These are phyloP conservation scores for Acromyrmex heyeri DNA, from an alignment of 1,140 invertebrate genomes.

Conservation along the genomic window DNA sequence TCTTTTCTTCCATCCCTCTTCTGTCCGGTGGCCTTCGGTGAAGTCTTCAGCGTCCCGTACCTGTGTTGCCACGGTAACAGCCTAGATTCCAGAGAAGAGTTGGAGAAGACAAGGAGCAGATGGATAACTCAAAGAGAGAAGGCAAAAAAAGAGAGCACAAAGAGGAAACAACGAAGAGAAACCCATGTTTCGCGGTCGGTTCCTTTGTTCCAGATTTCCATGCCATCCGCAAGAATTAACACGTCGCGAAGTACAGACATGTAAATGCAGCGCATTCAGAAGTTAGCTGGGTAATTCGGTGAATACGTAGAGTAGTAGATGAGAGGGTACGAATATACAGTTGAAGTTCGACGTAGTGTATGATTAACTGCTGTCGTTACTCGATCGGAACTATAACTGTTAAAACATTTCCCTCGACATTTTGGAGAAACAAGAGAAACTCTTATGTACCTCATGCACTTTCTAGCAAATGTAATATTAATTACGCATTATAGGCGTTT, in stretches of 20 bases:
- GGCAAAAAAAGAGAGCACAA: neutral
- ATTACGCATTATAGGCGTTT: neutral
- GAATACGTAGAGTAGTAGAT: neutral
- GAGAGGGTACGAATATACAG: neutral
- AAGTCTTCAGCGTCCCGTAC: constrained; percentile 34
- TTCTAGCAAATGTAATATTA: neutral
- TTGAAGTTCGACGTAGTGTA: constrained; percentile 16
- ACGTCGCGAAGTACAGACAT: constrained; percentile 2
- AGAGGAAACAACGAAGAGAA: neutral
- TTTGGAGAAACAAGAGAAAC: neutral
- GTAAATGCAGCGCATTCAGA: neutral
- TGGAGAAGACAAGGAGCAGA: constrained; percentile 36
- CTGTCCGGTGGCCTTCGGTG: constrained; percentile 53
- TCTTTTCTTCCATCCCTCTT: constrained; percentile 9
- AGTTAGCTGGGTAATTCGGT: constrained; percentile 36
- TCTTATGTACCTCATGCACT: neutral
- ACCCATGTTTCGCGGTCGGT: constrained; percentile 44
- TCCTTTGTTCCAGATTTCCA: constrained; percentile 67
- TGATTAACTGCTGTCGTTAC: constrained; percentile 32
- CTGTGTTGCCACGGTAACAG: constrained; percentile 78
- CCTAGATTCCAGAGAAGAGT: constrained; percentile 73
- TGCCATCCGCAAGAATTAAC: neutral
- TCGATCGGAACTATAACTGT: constrained; percentile 6
- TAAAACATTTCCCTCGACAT: constrained; percentile 4
- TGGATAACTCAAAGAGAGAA: constrained; percentile 11